Conservation (phyloP, 2,888 invertebrate genomes). For the Chrysomela aeneicollis region DNA sequence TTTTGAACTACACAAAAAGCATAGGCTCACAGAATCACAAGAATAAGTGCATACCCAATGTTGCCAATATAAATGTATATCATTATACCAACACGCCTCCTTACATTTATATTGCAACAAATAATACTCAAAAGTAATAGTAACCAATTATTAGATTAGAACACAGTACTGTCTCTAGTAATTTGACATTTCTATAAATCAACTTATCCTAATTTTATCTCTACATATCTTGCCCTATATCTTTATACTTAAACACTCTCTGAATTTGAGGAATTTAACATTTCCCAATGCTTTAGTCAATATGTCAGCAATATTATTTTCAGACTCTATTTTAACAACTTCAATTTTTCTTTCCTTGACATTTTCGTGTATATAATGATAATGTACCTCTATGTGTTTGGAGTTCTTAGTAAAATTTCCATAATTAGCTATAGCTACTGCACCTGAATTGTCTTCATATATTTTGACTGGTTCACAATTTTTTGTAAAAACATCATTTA, state of each 20-base stretch:
- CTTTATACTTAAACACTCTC: constrained; percentile 26
- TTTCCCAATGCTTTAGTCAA: constrained; percentile 37
- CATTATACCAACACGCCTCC: constrained; percentile 4
- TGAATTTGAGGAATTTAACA: constrained; percentile 31
- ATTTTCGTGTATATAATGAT: constrained; percentile 48
- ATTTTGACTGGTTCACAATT: constrained; percentile 38
- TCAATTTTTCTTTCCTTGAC: constrained; percentile 42
- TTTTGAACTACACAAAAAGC: neutral
- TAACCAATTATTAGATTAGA: constrained; percentile 9
- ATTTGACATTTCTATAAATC: constrained; percentile 8
- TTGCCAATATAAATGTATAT: neutral
- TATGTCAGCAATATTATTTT: constrained; percentile 46
- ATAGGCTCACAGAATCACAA: no score
- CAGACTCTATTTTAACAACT: constrained; percentile 46
- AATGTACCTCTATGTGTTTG: constrained; percentile 45
- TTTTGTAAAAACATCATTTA: constrained; percentile 33
- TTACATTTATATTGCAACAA: constrained; percentile 8
- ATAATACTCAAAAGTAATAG: constrained; percentile 4
- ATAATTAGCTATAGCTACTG: constrained; percentile 35
- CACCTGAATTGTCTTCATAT: constrained; percentile 46
- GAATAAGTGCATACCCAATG: no score
- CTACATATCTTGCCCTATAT: constrained; percentile 8
- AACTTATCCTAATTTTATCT: constrained; percentile 10
- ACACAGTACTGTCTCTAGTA: constrained; percentile 10
- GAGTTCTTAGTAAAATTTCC: constrained; percentile 46